Percentiles rank a stretch among this genome's conserved stretches.
Conservation (phyloP, 2,797 vertebrate species). For the Pitangus sulphuratus region DNA sequence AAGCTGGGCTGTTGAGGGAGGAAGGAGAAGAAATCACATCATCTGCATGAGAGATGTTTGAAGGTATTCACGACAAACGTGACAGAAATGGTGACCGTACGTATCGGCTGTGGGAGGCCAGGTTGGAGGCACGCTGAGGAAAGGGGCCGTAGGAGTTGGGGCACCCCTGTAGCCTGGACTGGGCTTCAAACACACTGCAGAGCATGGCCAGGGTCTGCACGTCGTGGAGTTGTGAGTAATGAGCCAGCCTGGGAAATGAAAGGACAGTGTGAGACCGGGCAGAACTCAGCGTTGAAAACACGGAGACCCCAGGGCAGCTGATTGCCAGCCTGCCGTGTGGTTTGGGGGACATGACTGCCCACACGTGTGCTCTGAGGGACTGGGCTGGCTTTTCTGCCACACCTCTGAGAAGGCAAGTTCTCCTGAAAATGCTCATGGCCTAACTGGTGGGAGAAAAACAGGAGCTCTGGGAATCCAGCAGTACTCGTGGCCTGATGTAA, state of each 20-base stretch:
- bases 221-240: conserved; percentile 94
- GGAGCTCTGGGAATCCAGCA: not conserved
- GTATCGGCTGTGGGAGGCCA: conserved; percentile 85
- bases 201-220: conserved; percentile 97
- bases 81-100: conserved; percentile 70
- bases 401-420: not conserved
- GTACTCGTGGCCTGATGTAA: not conserved
- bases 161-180: conserved; percentile 82
- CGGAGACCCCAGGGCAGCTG: not conserved
- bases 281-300: not conserved
- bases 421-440: not conserved
- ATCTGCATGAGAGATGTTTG: not conserved
- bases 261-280: not conserved
- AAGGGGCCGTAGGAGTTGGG: conserved; percentile 80
- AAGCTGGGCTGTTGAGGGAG: conserved; percentile 86
- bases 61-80: not conserved
- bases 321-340: not conserved
- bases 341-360: not conserved
- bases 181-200: conserved; percentile 91
- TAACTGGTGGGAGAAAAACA: not conserved
- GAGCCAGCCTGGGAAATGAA: conserved; percentile 83
- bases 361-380: fast-evolving
- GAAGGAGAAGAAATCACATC: not conserved
- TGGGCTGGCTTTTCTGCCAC: not conserved
- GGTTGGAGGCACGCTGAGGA: conserved; percentile 75